Evolutionary conservation across 2,113 vertebrate species (phyloP), one percentile per base, ranked within the genome.

Genomic region (Neotoma lepida): DNA sequence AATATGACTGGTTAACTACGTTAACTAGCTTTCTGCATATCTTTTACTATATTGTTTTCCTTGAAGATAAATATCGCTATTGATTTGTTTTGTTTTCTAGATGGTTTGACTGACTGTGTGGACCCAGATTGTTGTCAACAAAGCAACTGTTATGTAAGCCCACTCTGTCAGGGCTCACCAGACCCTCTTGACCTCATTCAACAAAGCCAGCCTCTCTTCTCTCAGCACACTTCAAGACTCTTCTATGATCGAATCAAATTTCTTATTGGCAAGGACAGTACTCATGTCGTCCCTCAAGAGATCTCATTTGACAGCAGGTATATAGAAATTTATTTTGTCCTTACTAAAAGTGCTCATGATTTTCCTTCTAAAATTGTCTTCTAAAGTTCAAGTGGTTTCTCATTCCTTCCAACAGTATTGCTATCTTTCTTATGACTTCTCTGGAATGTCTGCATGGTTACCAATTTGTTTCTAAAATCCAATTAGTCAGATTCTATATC

Each of bases 51-150:
- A 20, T 61, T 82, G 33, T 73, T 93, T 91, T 58, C 81, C 24
- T 91, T 91, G 9, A 86, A 80, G 14, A 49, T 87, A 94, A 93
- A 86, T 80, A 49, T 66, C 14, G 56, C 54, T 82, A 41, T 90
- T 95, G 28, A 93, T 89, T 54, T 97, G 64, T 2, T 49, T 84
- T 76, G 0, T 97, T 95, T 41, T 92, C 80, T 96, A 99, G 99
- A 99, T 95, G 99, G 99, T 95, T 98, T 99, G 98, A 98, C 98
- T 39, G 99, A 99, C 98, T 99, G 99, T 22, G 98, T 99, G 28
- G 99, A 99, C 95, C 99, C 99, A 0, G 99, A 99, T 94, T 99
- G 99, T 66, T 99, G 99, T 92, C 99, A 99, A 96, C 99, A 99
- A 98, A 98, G 98, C 98, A 99, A 99, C 93, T 99, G 99, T 88